These are phyloP conservation scores for Drosophila serrata DNA, from an alignment of 1,140 invertebrate species.

Conservation along the genomic window DNA sequence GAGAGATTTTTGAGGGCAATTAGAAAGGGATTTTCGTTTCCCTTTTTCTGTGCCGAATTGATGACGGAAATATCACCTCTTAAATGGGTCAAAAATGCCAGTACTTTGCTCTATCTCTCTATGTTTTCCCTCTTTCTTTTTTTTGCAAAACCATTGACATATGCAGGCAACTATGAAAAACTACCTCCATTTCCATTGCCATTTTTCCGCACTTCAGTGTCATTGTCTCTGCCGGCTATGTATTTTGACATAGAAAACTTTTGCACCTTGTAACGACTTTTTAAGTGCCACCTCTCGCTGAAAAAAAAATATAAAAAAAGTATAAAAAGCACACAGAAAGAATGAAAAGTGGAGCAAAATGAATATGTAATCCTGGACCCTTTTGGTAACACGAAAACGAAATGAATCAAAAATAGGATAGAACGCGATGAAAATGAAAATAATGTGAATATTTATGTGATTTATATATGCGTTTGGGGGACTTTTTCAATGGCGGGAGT, in stretches of 20 bases:
- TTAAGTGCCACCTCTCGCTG: conserved; percentile 58
- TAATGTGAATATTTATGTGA: conserved; percentile 72
- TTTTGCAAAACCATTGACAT: conserved; percentile 41
- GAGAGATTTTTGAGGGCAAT: conserved; percentile 33
- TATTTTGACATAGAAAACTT: conserved; percentile 64
- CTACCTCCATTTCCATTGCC: conserved; percentile 17
- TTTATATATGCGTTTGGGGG: conserved; percentile 55
- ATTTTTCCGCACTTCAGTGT: conserved; percentile 42
- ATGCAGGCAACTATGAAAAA: conserved; percentile 23
- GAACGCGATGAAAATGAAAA: conserved; percentile 70
- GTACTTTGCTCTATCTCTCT: not conserved
- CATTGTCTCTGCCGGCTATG: conserved; percentile 41
- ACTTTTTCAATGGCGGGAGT: conserved; percentile 29
- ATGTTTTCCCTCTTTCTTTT: not conserved
- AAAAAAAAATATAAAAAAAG: conserved; percentile 1
- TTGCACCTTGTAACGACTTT: conserved; percentile 75
- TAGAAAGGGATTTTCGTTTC: conserved; percentile 33
- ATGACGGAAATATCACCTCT: conserved; percentile 25
- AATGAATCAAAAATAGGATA: conserved; percentile 59
- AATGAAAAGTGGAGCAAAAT: conserved; percentile 64
- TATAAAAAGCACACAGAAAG: not conserved
- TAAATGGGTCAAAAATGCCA: conserved; percentile 31
- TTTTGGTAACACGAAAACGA: conserved; percentile 38
- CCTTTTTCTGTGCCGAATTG: conserved; percentile 20
- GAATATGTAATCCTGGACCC: conserved; percentile 54